A percentile compares a stretch with the other conserved stretches of the same genome.
phyloP scores from a whole-genome alignment of 2,797 vertebrate genomes.

The Aratinga solstitialis region DNA sequence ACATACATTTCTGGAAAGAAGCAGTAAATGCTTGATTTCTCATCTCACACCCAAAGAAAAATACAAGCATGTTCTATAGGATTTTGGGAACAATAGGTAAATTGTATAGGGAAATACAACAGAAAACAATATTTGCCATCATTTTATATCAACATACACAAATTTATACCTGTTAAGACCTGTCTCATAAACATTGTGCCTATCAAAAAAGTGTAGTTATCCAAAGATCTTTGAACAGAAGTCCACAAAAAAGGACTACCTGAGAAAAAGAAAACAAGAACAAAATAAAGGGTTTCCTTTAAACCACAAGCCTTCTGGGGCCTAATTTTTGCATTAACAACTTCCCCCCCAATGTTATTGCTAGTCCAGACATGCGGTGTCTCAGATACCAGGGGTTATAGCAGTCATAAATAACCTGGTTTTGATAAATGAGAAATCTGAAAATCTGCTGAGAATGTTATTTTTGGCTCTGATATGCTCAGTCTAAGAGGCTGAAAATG shows the following conservation, averaged over 20 bases:
- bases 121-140: background rate
- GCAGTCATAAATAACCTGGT: conserved; percentile 23
- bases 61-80: background rate
- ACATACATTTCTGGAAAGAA: background rate
- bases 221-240: background rate
- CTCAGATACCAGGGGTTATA: conserved; percentile 7
- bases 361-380: background rate
- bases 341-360: background rate
- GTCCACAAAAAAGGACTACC: background rate
- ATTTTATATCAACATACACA: background rate
- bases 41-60: background rate
- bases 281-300: background rate
- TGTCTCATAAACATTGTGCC: background rate
- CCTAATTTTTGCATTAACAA: background rate
- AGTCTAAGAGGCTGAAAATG: conserved; percentile 32
- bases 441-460: conserved; percentile 20
- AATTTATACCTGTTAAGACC: background rate
- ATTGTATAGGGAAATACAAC: background rate
- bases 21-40: background rate
- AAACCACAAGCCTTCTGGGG: background rate
- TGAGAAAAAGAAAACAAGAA: background rate
- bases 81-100: background rate
- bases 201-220: background rate
- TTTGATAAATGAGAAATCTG: conserved; percentile 30
- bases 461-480: conserved; percentile 17